Evolutionary conservation across 2,888 invertebrate species (phyloP).

Genomic region (Lumbricus terrestris): DNA sequence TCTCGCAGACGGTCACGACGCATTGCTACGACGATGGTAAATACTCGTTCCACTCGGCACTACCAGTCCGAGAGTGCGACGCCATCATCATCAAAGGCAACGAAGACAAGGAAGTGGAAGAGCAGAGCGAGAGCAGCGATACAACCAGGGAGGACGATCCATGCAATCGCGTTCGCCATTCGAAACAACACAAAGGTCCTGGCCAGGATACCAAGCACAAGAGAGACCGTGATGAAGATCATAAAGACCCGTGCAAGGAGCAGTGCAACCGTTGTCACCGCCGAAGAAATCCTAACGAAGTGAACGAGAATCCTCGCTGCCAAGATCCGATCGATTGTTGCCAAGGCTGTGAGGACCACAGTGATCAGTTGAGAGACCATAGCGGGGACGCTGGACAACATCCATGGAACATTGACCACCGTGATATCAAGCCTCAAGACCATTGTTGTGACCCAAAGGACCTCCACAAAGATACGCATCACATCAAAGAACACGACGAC

Average conservation of each 20-base stretch:
- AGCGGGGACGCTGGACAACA: not conserved
- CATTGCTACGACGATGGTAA: not conserved
- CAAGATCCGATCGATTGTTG: not conserved
- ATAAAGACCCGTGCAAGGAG: not conserved
- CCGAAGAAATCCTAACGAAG: not conserved
- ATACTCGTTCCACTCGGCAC: not conserved
- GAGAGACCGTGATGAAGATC: not conserved
- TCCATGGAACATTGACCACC: not conserved
- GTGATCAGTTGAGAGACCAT: not conserved
- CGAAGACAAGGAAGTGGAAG: not conserved
- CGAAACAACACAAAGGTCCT: not conserved
- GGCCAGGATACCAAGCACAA: not conserved
- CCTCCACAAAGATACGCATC: not conserved
- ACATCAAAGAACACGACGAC: not conserved
- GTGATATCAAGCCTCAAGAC: not conserved
- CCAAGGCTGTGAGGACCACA: not conserved
- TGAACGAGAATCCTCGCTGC: too few relatives aligned
- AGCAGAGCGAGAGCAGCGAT: not conserved
- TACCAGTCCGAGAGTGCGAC: not conserved
- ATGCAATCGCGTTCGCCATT: not conserved
- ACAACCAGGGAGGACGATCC: not conserved
- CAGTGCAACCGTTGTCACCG: not conserved
- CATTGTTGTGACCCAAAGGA: not conserved
- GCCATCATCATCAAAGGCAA: not conserved
- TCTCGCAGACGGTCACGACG: not conserved